A percentile compares a stretch with the other conserved stretches of the same genome.
Conservation (phyloP, 2,113 vertebrate genomes). For the Oreotrochilus melanogaster region DNA sequence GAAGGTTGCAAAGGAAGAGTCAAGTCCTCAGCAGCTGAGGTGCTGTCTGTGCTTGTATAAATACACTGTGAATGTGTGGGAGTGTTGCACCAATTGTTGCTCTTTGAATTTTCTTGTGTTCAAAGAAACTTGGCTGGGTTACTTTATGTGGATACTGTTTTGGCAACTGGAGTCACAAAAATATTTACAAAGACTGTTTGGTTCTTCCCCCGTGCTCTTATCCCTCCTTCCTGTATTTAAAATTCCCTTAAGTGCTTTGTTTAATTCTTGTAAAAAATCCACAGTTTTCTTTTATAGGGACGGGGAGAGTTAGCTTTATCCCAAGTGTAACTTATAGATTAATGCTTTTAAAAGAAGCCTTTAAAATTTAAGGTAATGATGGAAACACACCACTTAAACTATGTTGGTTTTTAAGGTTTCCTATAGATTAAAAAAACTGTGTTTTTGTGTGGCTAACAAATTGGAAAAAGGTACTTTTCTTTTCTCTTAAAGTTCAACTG, state of each 20-base stretch:
- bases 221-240: slow-evolving; percentile 34
- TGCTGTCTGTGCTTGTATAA: not conserved
- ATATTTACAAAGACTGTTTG: not conserved
- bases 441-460: not conserved
- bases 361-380: not conserved
- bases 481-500: not conserved
- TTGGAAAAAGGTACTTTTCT: not conserved
- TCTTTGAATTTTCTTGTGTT: not conserved
- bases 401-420: not conserved
- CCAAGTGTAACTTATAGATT: not conserved
- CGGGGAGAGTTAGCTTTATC: not conserved
- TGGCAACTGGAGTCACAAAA: slow-evolving; percentile 11
- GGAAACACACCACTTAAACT: not conserved
- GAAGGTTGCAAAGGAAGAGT: not conserved
- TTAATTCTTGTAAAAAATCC: not conserved
- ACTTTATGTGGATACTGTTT: not conserved
- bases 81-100: not conserved
- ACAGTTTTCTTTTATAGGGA: not conserved
- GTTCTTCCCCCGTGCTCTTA: not conserved
- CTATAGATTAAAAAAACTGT: not conserved
- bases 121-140: not conserved
- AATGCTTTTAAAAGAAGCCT: not conserved
- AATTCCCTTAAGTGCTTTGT: slow-evolving; percentile 4
- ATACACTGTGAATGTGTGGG: not conserved
- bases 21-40: not conserved